Conservation (phyloP, 2,888 invertebrate genomes). For the Drosophila algonquin region DNA sequence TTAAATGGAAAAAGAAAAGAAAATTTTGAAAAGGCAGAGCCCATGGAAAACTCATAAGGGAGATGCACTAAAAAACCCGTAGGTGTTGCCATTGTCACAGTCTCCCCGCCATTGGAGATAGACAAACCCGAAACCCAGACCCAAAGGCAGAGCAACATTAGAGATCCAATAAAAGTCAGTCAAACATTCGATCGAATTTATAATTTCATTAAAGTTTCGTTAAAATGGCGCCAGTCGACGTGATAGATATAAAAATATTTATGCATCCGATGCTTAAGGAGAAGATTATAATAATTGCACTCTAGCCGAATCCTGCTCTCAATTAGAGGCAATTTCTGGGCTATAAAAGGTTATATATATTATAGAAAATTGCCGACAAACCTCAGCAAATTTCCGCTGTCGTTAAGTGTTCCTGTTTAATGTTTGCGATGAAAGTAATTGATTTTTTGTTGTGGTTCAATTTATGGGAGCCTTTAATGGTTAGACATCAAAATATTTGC, state of each 20-base stretch:
- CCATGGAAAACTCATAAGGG: slow-evolving; percentile 9
- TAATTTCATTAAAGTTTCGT: slow-evolving; percentile 65
- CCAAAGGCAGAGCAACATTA: background rate
- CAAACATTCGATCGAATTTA: slow-evolving; percentile 50
- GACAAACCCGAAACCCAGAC: slow-evolving; percentile 12
- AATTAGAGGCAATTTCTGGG: slow-evolving; percentile 3
- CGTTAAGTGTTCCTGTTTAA: slow-evolving; percentile 31
- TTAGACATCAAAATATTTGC: slow-evolving; percentile 58
- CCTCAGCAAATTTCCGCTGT: slow-evolving; percentile 11
- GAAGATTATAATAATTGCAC: slow-evolving; percentile 6
- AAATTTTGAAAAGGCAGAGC: slow-evolving; percentile 22
- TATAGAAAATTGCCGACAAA: slow-evolving; percentile 16
- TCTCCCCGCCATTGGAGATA: slow-evolving; percentile 5
- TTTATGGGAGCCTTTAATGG: slow-evolving; percentile 55
- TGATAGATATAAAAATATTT: slow-evolving; percentile 10
- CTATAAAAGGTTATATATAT: slow-evolving; percentile 26
- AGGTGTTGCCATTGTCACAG: slow-evolving; percentile 66
- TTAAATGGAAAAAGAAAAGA: slow-evolving; percentile 52
- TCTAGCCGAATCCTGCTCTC: background rate
- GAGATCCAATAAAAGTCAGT: slow-evolving; percentile 54
- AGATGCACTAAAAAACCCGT: slow-evolving; percentile 54
- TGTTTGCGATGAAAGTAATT: slow-evolving; percentile 27
- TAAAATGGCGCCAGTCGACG: slow-evolving; percentile 60
- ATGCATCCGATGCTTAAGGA: background rate
- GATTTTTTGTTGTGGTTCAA: slow-evolving; percentile 30